Conservation (phyloP, 2,888 invertebrate species). For the Neoscelio sp. region DNA sequence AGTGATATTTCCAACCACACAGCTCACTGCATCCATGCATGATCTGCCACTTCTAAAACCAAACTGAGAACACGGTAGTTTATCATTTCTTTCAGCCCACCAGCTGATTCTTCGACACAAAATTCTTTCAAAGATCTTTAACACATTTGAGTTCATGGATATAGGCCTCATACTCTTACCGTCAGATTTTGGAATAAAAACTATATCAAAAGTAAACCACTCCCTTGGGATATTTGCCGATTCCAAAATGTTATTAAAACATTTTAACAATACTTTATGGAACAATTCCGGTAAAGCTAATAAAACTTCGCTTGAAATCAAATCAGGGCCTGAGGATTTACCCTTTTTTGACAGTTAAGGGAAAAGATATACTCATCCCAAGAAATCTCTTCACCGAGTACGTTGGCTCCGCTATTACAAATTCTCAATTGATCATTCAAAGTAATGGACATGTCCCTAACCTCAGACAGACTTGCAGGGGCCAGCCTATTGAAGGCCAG, state of each 20-base stretch:
- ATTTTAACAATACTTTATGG: neutral
- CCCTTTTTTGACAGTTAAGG: neutral
- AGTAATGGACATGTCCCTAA: no score
- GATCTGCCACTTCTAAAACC: neutral
- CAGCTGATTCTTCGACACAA: slow-evolving; percentile 2
- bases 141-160: slow-evolving; percentile 4
- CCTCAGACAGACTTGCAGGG: no score
- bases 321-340: neutral
- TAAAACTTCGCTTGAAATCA: neutral
- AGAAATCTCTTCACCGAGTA: neutral
- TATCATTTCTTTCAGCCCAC: slow-evolving; percentile 13
- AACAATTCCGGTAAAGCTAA: neutral
- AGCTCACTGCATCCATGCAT: neutral
- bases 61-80: neutral
- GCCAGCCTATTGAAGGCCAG: no score
- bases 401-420: neutral
- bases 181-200: slow-evolving; percentile 23
- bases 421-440: neutral
- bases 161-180: slow-evolving; percentile 4
- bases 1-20: neutral
- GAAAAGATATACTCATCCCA: neutral
- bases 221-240: neutral
- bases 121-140: slow-evolving; percentile 18
- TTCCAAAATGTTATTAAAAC: neutral
- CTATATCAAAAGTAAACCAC: neutral